Evolutionary conservation across 1,140 invertebrate genomes (phyloP).

Genomic region (Subanguina moxae): DNA sequence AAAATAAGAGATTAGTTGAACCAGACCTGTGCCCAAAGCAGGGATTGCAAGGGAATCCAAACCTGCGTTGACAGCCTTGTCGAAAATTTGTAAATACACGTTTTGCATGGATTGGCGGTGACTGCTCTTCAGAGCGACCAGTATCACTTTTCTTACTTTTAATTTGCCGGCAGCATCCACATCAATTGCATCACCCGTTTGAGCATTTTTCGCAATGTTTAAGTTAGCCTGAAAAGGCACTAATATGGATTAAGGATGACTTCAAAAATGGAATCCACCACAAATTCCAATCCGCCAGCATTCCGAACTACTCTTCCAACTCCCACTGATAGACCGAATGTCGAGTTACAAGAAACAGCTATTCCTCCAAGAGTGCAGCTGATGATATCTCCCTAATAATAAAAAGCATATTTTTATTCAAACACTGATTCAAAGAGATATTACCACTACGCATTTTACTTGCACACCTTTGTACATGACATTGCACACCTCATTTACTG

Average conservation of each 20-base stretch:
- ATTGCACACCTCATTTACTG: constrained; percentile 23
- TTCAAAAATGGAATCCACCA: constrained; percentile 4
- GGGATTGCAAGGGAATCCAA: constrained; percentile 14
- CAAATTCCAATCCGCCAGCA: constrained; percentile 21
- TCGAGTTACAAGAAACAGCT: constrained; percentile 17
- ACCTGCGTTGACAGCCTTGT: constrained; percentile 8
- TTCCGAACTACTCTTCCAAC: constrained; percentile 8
- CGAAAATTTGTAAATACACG: constrained; percentile 12
- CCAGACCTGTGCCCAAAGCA: constrained; percentile 22
- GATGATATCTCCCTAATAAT: constrained; percentile 18
- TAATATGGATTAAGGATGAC: background rate
- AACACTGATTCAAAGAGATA: constrained; percentile 2
- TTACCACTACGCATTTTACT: constrained; percentile 19
- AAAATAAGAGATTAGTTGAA: too few species aligned
- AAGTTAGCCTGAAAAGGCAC: background rate
- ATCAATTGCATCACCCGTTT: background rate
- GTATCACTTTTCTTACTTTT: constrained; percentile 11
- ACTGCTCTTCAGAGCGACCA: constrained; percentile 18
- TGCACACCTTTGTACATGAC: constrained; percentile 2
- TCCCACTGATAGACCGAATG: constrained; percentile 15
- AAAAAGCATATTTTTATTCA: constrained; percentile 7
- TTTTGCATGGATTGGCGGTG: constrained; percentile 12
- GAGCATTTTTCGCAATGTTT: constrained; percentile 7
- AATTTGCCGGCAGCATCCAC: constrained; percentile 20
- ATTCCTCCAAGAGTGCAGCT: constrained; percentile 11